Base-by-base conservation (phyloP, 30 jellyfish, hydroid and myxozoan genomes). In the Aurelia sp. region DNA sequence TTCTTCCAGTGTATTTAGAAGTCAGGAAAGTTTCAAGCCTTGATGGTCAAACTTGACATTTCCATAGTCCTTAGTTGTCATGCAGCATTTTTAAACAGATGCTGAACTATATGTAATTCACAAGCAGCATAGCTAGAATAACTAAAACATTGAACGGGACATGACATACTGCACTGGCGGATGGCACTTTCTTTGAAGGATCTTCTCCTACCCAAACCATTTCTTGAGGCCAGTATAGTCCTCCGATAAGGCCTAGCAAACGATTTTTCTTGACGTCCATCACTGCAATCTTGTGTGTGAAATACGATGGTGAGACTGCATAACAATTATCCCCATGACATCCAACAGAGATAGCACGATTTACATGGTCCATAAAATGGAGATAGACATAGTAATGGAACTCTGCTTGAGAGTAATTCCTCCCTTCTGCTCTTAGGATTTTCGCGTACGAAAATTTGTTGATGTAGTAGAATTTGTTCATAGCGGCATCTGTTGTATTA, bases 191-290 rank as follows among this genome's bases (percentile, higher is more conserved):
- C 48, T 58, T 58, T 15, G 67, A 58, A 4, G 67, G 67, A 58
- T 58, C 67, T 15, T 58, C 67, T 58, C 67, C 67, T 4, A 58
- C 67, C 67, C 67, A 58, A 17, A 58, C 67, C 21, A 58, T 17
- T 15, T 20, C 27, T 20, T 20, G 67, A 15, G 67, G 67, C 27
- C 21, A 58, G 27, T 58, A 15, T 20, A 58, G 4, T 17, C 67
- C 67, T 58, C 67, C 67, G 24, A 58, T 58, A 15, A 15, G 67
- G 24, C 27, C 16, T 15, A 58, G 0, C 16, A 58, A 58, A 58
- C 67, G 5, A 19, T 58, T 58, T 58, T 58, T 58, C 27, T 20
- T 58, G 7, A 19, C 67, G 24, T 58, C 67, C 21, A 58, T 58
- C 3, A 58, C 1, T 58, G 67, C 67, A 58, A 58, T 58, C 27